Conservation (phyloP, 2,888 invertebrate genomes). For the Aporophyla lueneburgensis region DNA sequence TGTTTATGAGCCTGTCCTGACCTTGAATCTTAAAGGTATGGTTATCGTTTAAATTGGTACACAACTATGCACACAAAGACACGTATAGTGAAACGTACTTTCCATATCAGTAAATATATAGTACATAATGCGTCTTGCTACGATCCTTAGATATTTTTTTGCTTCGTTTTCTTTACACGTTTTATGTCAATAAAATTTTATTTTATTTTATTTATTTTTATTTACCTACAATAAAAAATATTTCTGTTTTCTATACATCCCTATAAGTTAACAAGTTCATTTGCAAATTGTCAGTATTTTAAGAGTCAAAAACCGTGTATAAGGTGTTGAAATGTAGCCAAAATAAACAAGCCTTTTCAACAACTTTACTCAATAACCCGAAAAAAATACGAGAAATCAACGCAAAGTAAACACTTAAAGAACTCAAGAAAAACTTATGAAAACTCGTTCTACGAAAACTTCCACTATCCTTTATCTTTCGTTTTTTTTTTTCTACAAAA, state of each 20-base stretch:
- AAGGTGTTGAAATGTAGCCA: neutral
- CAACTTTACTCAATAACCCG: constrained; percentile 6
- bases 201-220: too few relatives aligned
- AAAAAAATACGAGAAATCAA: neutral
- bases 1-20: neutral
- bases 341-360: neutral
- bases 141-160: too few relatives aligned
- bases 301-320: neutral
- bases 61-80: neutral
- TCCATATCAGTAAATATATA: neutral
- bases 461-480: constrained; percentile 53
- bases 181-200: too few relatives aligned
- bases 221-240: neutral
- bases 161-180: too few relatives aligned
- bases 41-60: neutral
- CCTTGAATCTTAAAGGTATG: neutral
- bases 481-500: constrained; percentile 51
- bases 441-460: constrained; percentile 30
- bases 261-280: neutral
- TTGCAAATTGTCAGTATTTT: neutral
- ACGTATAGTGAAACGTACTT: neutral
- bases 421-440: constrained; percentile 32
- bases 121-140: neutral
- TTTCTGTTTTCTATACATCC: neutral
- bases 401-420: constrained; percentile 32